A percentile compares a stretch with the other conserved stretches of the same genome.
Evolutionary conservation across 2,797 vertebrate species (phyloP).

Genomic region (Sus cebifrons): DNA sequence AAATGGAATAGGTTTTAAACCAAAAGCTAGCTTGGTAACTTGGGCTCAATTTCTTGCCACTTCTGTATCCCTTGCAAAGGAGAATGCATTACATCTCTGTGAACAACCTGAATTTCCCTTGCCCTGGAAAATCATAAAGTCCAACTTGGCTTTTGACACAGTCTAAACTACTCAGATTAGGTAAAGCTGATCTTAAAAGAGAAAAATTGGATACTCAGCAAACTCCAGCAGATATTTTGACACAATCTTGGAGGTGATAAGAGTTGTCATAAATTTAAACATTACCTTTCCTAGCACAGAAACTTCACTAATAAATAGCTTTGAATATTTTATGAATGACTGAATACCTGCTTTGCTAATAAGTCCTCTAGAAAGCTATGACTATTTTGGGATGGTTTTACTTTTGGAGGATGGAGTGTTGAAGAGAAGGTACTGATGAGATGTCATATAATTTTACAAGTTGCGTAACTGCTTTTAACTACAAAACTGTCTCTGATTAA

Average conservation of each 20-base stretch:
- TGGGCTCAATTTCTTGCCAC: conserved; percentile 68
- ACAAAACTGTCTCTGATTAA: conserved; percentile 91
- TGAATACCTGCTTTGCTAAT: conserved; percentile 84
- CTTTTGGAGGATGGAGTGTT: conserved; percentile 84
- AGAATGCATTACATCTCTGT: conserved; percentile 58
- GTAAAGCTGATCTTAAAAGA: conserved; percentile 87
- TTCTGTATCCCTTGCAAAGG: conserved; percentile 72
- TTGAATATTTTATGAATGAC: conserved; percentile 89
- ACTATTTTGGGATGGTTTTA: conserved; percentile 74
- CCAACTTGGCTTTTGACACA: conserved; percentile 82
- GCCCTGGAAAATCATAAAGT: conserved; percentile 82
- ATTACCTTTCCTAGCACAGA: conserved; percentile 85
- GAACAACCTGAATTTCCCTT: conserved; percentile 81
- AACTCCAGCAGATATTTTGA: conserved; percentile 86
- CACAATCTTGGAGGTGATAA: conserved; percentile 84
- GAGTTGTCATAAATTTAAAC: conserved; percentile 88
- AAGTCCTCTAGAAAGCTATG: conserved; percentile 79
- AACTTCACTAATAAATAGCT: conserved; percentile 87
- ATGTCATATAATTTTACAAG: conserved; percentile 91
- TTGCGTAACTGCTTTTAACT: conserved; percentile 92
- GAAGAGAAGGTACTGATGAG: conserved; percentile 89
- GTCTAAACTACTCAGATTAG: conserved; percentile 82
- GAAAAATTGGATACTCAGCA: conserved; percentile 85
- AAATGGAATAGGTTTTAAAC: conserved; percentile 71
- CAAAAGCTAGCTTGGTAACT: conserved; percentile 63